These are phyloP conservation scores for Gracilinanus agilis DNA, from an alignment of 2,113 vertebrate genomes.

Conservation along the genomic window DNA sequence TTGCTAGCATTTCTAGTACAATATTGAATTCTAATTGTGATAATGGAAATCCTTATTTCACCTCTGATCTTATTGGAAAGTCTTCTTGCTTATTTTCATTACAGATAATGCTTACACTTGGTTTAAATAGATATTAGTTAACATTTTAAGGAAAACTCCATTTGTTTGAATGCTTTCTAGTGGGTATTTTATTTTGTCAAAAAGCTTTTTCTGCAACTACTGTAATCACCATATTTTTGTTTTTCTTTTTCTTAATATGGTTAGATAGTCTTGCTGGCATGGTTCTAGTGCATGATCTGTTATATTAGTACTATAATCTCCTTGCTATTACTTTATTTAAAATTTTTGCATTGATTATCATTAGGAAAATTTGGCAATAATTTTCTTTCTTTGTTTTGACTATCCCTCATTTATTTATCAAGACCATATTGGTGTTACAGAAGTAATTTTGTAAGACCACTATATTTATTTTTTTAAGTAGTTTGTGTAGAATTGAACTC, in stretches of 20 bases:
- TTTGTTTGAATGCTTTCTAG: neutral
- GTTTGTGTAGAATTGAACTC: neutral
- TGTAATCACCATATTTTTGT: neutral
- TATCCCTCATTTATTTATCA: neutral
- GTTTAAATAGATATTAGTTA: neutral
- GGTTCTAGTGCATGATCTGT: neutral
- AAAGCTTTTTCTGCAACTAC: neutral
- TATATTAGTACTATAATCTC: neutral
- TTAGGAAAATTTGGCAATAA: neutral
- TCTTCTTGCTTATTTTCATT: neutral
- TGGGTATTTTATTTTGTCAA: neutral
- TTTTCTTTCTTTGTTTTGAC: neutral
- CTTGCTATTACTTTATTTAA: neutral
- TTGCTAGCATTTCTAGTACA: neutral
- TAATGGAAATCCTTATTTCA: neutral
- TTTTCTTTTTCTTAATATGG: neutral
- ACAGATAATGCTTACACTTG: neutral
- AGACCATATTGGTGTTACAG: neutral
- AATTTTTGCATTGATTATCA: neutral
- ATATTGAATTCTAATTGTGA: neutral
- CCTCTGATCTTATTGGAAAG: neutral
- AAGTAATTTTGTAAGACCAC: neutral
- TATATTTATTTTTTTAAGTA: neutral
- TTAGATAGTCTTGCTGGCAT: rapidly evolving
- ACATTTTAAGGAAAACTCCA: neutral